phyloP scores from a whole-genome alignment of 2,113 vertebrate genomes.

The Nothocercus nigrocapillus region DNA sequence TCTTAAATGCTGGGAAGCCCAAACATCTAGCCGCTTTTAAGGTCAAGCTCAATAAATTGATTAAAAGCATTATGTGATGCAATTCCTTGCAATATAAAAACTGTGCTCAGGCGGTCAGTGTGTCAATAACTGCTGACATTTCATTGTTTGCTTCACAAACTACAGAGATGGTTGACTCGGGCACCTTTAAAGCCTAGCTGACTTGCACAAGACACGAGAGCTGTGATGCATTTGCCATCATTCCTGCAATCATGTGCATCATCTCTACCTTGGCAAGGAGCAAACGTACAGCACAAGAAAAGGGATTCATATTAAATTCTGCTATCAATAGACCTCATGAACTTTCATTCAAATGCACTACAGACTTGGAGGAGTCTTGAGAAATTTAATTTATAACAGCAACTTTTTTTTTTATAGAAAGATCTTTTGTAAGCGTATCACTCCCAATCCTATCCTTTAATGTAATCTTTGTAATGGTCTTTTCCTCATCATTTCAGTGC shows the following conservation, averaged over 20 bases:
- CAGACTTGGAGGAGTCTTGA: background rate
- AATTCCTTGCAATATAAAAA: background rate
- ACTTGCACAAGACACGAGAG: background rate
- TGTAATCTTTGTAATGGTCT: background rate
- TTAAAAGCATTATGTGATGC: background rate
- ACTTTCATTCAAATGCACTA: background rate
- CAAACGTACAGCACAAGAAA: background rate
- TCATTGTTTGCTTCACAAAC: background rate
- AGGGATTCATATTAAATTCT: background rate
- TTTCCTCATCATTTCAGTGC: background rate
- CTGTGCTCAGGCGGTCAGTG: background rate
- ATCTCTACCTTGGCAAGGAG: background rate
- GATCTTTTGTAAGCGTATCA: rapidly evolving
- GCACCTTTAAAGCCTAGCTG: background rate
- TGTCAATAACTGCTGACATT: background rate
- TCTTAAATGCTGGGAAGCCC: background rate
- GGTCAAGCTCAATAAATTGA: background rate
- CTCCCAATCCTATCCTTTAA: background rate
- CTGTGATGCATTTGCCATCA: background rate
- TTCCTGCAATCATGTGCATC: background rate
- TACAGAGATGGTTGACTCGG: rapidly evolving
- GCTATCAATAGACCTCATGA: background rate
- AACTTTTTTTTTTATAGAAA: background rate
- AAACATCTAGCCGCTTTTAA: background rate
- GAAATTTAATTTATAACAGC: background rate